Conservation (phyloP, 2,797 vertebrate genomes). For the Spondyliosoma cantharus region DNA sequence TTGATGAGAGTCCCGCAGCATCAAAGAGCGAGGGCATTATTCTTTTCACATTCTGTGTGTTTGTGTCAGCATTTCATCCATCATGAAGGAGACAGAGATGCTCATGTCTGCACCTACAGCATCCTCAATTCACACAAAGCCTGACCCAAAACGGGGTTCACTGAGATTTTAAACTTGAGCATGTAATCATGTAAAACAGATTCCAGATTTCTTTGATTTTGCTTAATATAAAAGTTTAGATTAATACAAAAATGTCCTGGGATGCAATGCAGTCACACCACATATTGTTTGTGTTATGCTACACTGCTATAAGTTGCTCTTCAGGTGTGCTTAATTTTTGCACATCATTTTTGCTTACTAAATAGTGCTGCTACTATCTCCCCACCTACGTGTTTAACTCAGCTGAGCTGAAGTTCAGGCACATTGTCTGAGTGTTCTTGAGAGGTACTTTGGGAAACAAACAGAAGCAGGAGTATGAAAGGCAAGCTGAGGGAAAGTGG, state of each 20-base stretch:
- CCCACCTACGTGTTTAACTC: not conserved
- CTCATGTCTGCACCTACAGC: slow-evolving; percentile 1
- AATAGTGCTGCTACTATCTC: slow-evolving; percentile 13
- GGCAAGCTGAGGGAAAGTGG: not conserved
- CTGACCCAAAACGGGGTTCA: not conserved
- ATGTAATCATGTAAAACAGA: not conserved
- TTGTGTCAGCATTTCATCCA: slow-evolving; percentile 33
- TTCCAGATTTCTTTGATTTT: not conserved
- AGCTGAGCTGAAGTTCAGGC: not conserved
- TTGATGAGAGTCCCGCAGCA: slow-evolving; percentile 30
- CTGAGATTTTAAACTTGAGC: not conserved
- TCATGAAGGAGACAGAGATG: slow-evolving; percentile 22
- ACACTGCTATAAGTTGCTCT: not conserved
- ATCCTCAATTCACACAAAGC: slow-evolving; percentile 9
- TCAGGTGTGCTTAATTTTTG: not conserved
- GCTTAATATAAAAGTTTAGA: not conserved
- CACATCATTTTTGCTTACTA: not conserved
- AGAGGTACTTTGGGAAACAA: not conserved
- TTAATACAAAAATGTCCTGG: not conserved
- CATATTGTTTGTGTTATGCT: not conserved
- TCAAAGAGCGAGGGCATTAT: slow-evolving; percentile 44
- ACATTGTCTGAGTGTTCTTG: not conserved
- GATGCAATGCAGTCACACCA: not conserved
- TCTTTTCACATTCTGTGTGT: slow-evolving; percentile 13
- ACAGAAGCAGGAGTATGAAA: not conserved